Evolutionary conservation across 1,140 invertebrate species (phyloP), one percentile per base, ranked within the genome.

Genomic region (Trichomalopsis sarcophagae): DNA sequence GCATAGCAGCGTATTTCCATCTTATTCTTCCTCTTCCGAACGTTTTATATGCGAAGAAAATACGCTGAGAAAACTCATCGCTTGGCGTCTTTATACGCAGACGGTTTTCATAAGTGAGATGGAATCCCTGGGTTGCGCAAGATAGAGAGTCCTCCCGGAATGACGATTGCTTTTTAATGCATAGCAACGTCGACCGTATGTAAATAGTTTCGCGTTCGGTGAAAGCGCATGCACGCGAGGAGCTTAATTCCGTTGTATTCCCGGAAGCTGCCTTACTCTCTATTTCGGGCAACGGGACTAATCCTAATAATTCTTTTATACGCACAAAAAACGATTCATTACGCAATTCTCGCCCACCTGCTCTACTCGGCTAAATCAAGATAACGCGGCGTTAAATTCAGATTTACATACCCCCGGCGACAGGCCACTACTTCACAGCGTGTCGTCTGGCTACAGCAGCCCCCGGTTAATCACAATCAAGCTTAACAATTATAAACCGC

Each of bases 401-500:
- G 33, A 62, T 62, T 62, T 6, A 62, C 55, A 62, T 50, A 14
- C 47, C 47, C 21, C 17, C 21, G 21, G 17, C 21, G 21, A 62
- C 17, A 62, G 55, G 21, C 55, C 21, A n/a, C 17, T n/a, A n/a
- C 6, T 44, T 9, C 21, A 7, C 55, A 5, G 17, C 55, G 17
- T 4, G 13, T 55, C 17, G 17, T 62, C 27, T 33, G 1, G 69
- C 33, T 6, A 36, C 33, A 73, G 33, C 3, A 13, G 1, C 2
- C 23, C 33, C 27, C 27, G 27, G 27, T 73, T 73, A 73, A 27
- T 81, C 68, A 11, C 44, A 73, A 47, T 73, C n/a, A 81, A n/a
- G n/a, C 23, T 50, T 73, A 73, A 81, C 27, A 73, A 73, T 50
- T 71, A 81, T 11, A 55, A 81, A 81, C 44, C 21, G n/a, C 80